phyloP scores from a whole-genome alignment of 1,140 invertebrate genomes.

The Caenorhabditis tropicalis region DNA sequence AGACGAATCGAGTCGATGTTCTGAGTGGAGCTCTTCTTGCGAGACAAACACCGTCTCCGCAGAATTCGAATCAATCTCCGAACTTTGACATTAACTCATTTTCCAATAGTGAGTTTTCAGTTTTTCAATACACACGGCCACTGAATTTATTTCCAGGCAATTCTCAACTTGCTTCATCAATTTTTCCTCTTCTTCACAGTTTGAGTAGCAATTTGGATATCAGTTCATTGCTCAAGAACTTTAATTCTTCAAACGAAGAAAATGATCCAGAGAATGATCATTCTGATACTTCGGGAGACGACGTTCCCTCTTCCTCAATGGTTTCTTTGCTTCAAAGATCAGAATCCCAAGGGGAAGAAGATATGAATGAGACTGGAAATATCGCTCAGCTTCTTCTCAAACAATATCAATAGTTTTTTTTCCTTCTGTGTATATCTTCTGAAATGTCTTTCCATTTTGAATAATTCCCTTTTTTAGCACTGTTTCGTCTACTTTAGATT shows the following conservation, averaged over 20 bases:
- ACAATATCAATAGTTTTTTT: constrained; percentile 6
- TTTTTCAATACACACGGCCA: not conserved
- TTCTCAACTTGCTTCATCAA: not conserved
- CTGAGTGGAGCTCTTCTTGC: constrained; percentile 21
- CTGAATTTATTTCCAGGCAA: not conserved
- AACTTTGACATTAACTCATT: not conserved
- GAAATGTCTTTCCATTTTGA: not conserved
- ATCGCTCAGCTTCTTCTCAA: not conserved
- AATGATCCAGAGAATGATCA: not conserved
- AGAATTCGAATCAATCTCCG: not conserved
- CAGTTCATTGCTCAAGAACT: not conserved
- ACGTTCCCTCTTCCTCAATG: not conserved
- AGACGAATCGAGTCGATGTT: constrained; percentile 32
- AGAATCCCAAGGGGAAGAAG: not conserved
- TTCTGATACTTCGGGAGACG: not conserved
- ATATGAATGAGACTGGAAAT: not conserved
- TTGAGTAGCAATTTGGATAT: not conserved
- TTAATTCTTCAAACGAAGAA: not conserved
- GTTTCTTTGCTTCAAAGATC: not conserved
- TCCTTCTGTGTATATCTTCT: not conserved
- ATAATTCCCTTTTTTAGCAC: too few relatives aligned
- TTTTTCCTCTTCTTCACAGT: not conserved
- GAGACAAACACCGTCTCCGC: not conserved
- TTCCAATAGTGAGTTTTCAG: not conserved
- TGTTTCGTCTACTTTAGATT: too few relatives aligned